Percentiles rank a stretch among this genome's conserved stretches.
Evolutionary conservation across 2,797 vertebrate species (phyloP).

Genomic region (Sorex maritimensis): DNA sequence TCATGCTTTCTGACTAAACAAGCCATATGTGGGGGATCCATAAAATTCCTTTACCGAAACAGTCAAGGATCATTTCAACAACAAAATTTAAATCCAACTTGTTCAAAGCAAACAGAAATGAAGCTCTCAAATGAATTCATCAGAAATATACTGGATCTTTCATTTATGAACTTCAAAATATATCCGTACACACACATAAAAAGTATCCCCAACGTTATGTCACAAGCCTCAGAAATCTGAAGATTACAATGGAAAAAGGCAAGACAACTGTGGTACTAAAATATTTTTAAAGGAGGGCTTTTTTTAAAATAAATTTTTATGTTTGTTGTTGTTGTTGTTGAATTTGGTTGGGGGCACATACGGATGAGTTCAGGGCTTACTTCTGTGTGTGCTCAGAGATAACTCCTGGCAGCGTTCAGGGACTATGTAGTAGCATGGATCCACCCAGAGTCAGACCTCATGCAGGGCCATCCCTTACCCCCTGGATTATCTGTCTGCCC

Average conservation of each 20-base stretch:
- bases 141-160: neutral
- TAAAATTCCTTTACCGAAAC: neutral
- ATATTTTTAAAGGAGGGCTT: neutral
- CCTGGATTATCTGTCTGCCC: too few species aligned
- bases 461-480: too few species aligned
- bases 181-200: neutral
- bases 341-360: too few species aligned
- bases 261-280: neutral
- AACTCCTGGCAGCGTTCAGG: too few species aligned
- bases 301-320: too few species aligned
- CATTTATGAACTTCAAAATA: slow-evolving; percentile 33
- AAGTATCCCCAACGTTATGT: neutral
- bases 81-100: slow-evolving; percentile 44
- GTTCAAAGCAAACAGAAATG: neutral
- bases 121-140: neutral
- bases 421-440: too few species aligned
- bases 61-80: neutral
- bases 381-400: too few species aligned
- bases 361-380: too few species aligned
- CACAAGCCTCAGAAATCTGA: neutral
- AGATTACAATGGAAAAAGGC: neutral
- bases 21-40: neutral
- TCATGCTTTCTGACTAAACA: neutral
- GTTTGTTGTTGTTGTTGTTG: too few species aligned
- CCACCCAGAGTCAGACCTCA: too few species aligned